phyloP scores from a whole-genome alignment of 2,797 vertebrate species.

The Mallotus villosus region DNA sequence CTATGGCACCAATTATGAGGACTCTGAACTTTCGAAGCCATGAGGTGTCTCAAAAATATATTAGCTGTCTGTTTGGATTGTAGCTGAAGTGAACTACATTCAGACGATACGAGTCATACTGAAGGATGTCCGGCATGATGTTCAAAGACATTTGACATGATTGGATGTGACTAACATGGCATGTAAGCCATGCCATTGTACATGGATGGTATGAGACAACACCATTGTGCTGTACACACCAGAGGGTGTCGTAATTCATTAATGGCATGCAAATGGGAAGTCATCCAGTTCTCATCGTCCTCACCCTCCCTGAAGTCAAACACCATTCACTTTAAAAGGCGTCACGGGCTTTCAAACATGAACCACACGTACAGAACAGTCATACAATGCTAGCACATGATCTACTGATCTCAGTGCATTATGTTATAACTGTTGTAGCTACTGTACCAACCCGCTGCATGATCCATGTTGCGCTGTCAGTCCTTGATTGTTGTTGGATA shows the following conservation, averaged over 20 bases:
- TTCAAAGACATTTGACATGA: too few relatives aligned
- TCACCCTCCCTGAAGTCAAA: not conserved
- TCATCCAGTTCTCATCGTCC: not conserved
- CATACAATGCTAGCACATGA: not conserved
- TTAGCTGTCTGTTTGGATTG: not conserved
- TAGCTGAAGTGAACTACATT: not conserved
- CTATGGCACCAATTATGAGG: constrained; percentile 4
- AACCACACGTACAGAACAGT: not conserved
- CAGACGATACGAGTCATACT: too few relatives aligned
- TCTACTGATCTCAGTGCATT: not conserved
- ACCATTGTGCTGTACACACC: not conserved
- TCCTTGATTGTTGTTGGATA: not conserved
- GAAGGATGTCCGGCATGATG: too few relatives aligned
- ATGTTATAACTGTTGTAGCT: not conserved
- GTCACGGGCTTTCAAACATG: not conserved
- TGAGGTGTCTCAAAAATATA: not conserved
- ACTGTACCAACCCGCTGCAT: not conserved
- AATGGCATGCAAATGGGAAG: not conserved
- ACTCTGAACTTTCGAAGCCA: constrained; percentile 14
- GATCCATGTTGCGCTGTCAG: not conserved
- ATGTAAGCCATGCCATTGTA: not conserved
- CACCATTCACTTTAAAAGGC: not conserved
- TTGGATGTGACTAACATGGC: not conserved
- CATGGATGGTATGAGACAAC: not conserved
- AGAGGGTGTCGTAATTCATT: not conserved